These are phyloP conservation scores for Pelodiscus sinensis DNA, from an alignment of 2,113 vertebrate genomes.

Conservation along the genomic window DNA sequence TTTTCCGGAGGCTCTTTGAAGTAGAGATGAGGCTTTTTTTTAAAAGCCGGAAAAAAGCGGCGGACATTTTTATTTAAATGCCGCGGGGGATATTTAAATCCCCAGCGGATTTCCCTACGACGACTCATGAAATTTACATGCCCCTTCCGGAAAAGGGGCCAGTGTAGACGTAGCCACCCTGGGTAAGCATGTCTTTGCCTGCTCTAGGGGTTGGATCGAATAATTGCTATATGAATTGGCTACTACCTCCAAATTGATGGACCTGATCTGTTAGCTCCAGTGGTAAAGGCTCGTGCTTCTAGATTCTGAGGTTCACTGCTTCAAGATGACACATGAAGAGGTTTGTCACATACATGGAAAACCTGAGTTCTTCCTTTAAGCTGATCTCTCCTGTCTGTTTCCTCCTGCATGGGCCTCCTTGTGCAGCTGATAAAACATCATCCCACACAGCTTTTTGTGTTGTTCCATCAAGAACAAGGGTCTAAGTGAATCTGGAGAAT, in stretches of 20 bases:
- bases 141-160: no score
- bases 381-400: not conserved
- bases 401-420: not conserved
- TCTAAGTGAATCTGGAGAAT: not conserved
- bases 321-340: not conserved
- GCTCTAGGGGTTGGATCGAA: not conserved
- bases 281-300: not conserved
- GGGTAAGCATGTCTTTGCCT: not conserved
- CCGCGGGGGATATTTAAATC: no score
- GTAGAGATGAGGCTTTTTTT: no score
- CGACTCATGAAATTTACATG: no score
- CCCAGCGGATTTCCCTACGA: no score
- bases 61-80: no score
- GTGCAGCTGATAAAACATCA: not conserved
- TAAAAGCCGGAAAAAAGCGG: no score
- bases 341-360: not conserved
- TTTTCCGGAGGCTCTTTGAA: no score
- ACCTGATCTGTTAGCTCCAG: not conserved
- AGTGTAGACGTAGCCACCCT: no score
- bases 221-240: not conserved
- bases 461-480: not conserved
- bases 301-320: not conserved
- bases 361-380: not conserved
- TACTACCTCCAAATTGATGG: not conserved
- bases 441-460: not conserved